Conservation (phyloP, 2,113 vertebrate genomes). For the Lophochroa leadbeateri region DNA sequence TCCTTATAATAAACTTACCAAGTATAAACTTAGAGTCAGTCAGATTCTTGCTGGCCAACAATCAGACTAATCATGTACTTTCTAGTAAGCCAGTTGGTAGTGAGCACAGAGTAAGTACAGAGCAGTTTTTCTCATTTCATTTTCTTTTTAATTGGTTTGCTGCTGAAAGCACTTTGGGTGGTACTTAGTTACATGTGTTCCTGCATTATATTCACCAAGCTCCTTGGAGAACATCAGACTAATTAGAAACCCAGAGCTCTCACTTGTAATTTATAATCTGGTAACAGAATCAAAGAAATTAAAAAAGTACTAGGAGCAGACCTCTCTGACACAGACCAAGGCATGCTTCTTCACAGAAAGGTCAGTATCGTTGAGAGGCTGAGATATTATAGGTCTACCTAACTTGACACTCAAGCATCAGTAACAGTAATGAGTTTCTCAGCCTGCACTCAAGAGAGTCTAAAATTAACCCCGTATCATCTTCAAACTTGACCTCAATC, state of each 20-base stretch:
- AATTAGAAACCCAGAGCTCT: slow-evolving; percentile 52
- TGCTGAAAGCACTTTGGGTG: background rate
- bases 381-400: background rate
- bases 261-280: slow-evolving; percentile 53
- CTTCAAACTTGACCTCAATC: slow-evolving; percentile 66
- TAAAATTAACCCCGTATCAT: slow-evolving; percentile 53
- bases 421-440: slow-evolving; percentile 59
- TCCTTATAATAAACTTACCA: background rate
- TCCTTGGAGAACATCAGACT: slow-evolving; percentile 23
- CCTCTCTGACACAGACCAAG: background rate
- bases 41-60: background rate
- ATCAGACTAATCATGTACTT: background rate
- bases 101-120: background rate
- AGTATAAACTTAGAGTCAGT: background rate
- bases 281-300: slow-evolving; percentile 19
- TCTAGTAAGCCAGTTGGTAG: background rate
- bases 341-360: slow-evolving; percentile 1
- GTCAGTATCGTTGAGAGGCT: background rate
- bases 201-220: background rate
- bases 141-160: slow-evolving; percentile 26
- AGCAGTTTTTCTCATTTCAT: background rate
- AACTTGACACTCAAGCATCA: background rate
- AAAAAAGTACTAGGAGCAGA: background rate
- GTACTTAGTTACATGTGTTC: slow-evolving; percentile 2
- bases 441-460: slow-evolving; percentile 19